These are phyloP conservation scores for Lepidocyrtinus sp. DNA, from an alignment of 2,888 invertebrate species.

Conservation along the genomic window DNA sequence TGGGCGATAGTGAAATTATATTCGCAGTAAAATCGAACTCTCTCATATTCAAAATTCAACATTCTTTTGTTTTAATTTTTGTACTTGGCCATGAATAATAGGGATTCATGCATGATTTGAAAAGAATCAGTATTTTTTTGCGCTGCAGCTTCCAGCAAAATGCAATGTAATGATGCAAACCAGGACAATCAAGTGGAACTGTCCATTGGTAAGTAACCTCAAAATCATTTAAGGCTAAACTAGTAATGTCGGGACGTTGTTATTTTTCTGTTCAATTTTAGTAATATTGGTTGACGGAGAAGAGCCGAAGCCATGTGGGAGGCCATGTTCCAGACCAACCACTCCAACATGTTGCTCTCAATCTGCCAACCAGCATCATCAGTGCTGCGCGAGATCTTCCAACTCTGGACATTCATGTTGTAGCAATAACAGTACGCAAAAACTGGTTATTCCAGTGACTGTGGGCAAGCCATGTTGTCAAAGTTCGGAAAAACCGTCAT, in stretches of 20 bases:
- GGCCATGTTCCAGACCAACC: not conserved
- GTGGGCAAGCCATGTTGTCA: not conserved
- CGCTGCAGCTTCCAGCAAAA: too few relatives aligned
- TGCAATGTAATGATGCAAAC: too few relatives aligned
- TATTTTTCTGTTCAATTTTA: not conserved
- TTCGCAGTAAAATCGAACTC: too few relatives aligned
- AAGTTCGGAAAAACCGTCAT: not conserved
- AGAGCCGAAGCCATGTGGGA: conserved; percentile 4
- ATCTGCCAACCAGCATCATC: not conserved
- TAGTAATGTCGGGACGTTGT: not conserved
- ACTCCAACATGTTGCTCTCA: conserved; percentile 10
- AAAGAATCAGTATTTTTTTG: too few relatives aligned
- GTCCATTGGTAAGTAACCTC: conserved; percentile 14
- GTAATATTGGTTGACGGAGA: conserved; percentile 31
- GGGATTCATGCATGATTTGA: too few relatives aligned
- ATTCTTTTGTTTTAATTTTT: too few relatives aligned
- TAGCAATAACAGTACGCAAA: not conserved
- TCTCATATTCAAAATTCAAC: too few relatives aligned
- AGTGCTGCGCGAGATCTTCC: not conserved
- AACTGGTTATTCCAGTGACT: not conserved
- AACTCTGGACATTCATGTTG: not conserved
- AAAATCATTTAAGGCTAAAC: not conserved
- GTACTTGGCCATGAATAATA: too few relatives aligned
- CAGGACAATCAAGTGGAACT: too few relatives aligned
- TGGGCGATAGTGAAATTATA: too few relatives aligned